Evolutionary conservation across 1,140 invertebrate species (phyloP).

Genomic region (Cydia splendana): DNA sequence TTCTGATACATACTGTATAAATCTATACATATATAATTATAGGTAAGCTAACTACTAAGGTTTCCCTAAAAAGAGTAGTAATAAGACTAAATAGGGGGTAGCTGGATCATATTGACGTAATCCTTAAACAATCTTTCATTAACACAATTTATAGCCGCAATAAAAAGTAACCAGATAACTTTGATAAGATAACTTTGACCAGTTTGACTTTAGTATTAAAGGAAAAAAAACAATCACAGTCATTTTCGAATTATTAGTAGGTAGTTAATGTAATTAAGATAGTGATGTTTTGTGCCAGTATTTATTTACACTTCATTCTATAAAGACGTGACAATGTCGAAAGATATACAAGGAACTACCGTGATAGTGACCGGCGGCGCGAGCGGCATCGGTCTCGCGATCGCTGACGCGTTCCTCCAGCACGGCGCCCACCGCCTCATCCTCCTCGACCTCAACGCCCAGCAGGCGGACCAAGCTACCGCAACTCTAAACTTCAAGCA

Average conservation of each 20-base stretch:
- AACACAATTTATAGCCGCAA: conserved; percentile 2
- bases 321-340: conserved; percentile 19
- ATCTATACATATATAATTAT: too few species aligned
- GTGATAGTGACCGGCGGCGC: conserved; percentile 33
- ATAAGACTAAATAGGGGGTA: too few species aligned
- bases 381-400: conserved; percentile 30
- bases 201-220: not conserved
- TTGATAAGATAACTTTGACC: not conserved
- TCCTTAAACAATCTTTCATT: not conserved
- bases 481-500: conserved; percentile 57
- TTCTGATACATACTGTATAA: too few species aligned
- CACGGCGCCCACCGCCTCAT: conserved; percentile 20
- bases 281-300: not conserved
- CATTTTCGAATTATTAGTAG: too few species aligned
- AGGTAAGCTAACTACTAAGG: too few species aligned
- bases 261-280: too few species aligned
- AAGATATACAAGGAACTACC: conserved; percentile 26
- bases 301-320: not conserved
- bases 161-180: not conserved
- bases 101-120: not conserved
- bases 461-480: not conserved
- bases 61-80: too few species aligned
- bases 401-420: conserved; percentile 20
- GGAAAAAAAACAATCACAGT: not conserved
- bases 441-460: conserved; percentile 27